Base-by-base conservation (phyloP, 2,888 invertebrate genomes). In the Neoascia interrupta region DNA sequence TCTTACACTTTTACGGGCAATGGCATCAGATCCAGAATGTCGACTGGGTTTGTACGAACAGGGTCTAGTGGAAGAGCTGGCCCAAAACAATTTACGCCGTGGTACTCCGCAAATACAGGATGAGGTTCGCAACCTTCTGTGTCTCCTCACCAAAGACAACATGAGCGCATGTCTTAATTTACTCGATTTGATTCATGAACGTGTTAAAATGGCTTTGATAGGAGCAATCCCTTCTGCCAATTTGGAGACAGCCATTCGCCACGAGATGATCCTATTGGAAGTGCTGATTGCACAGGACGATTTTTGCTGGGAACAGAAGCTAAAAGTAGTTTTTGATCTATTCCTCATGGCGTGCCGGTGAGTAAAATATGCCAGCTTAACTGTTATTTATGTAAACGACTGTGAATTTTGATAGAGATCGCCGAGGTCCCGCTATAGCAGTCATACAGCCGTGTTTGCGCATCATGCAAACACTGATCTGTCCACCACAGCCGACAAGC, bases 371-470 rank as follows among this genome's bases (percentile, higher is more conserved):
- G 4, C 8, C 31, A 4, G 31, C 31, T 6, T 6, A 4, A 8
- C 8, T n/a, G 4, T 5, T 5, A n/a, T n/a, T n/a, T n/a, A n/a
- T n/a, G n/a, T n/a, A n/a, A n/a, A n/a, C n/a, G 36, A 41, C 6
- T 18, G 3, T 4, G 1, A 39, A 19, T 41, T 53, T 73, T 75
- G 68, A 1, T 31, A 87, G 87, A 60, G 91, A 93, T 87, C 93
- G 94, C 0, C 93, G 94, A 75, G 96, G 95, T 84, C 95, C 96
- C 0, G 94, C 95, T 54, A 96, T 98, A 0, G 95, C 96, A 73
- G 94, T 98, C 13, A 95, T 97, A 79, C 90, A 98, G 81, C 98
- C 98, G 0, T 98, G 98, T 87, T 90, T 98, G 79, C 94, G 97
- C 82, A 97, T 98, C 83, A 92, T 98, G 87, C 95, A 96, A 84